A percentile compares a stretch with the other conserved stretches of the same genome.
These are phyloP conservation scores for Zaprionus bogoriensis DNA, from an alignment of 2,888 invertebrate genomes.

Conservation along the genomic window DNA sequence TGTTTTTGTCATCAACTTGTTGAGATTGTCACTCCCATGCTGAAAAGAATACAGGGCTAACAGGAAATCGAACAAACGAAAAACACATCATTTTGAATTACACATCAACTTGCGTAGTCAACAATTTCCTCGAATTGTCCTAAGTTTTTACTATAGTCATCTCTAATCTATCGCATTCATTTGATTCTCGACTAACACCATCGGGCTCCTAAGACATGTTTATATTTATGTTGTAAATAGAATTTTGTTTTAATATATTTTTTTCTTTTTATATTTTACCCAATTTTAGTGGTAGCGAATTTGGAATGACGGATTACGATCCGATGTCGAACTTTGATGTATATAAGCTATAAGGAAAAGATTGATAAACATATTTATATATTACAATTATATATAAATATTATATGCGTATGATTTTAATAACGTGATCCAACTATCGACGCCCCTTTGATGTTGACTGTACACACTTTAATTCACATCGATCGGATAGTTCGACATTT, in stretches of 20 bases:
- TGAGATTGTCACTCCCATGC: no score
- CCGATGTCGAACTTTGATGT: slow-evolving; percentile 64
- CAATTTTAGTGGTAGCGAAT: slow-evolving; percentile 71
- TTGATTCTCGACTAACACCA: slow-evolving; percentile 23
- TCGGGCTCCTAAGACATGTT: slow-evolving; percentile 15
- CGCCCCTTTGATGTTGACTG: slow-evolving; percentile 52
- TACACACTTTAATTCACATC: slow-evolving; percentile 30
- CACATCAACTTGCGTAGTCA: not conserved
- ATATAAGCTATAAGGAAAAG: slow-evolving; percentile 47
- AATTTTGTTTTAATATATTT: slow-evolving; percentile 44
- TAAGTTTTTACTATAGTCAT: slow-evolving; percentile 1
- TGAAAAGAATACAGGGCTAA: not conserved
- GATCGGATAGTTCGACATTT: slow-evolving; percentile 31
- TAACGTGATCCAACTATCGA: slow-evolving; percentile 37
- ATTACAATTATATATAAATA: slow-evolving; percentile 26
- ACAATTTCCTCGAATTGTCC: not conserved
- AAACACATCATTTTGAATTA: not conserved
- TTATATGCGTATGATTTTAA: slow-evolving; percentile 29
- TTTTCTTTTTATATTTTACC: slow-evolving; percentile 31
- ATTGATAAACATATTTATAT: slow-evolving; percentile 14
- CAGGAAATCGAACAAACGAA: not conserved
- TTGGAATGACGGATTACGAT: slow-evolving; percentile 74
- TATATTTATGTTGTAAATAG: slow-evolving; percentile 7
- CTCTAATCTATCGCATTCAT: slow-evolving; percentile 6
- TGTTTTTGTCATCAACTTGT: slow-evolving; percentile 24